Conservation (phyloP, 1,140 invertebrate species). For the Elymnias hypermnestra region DNA sequence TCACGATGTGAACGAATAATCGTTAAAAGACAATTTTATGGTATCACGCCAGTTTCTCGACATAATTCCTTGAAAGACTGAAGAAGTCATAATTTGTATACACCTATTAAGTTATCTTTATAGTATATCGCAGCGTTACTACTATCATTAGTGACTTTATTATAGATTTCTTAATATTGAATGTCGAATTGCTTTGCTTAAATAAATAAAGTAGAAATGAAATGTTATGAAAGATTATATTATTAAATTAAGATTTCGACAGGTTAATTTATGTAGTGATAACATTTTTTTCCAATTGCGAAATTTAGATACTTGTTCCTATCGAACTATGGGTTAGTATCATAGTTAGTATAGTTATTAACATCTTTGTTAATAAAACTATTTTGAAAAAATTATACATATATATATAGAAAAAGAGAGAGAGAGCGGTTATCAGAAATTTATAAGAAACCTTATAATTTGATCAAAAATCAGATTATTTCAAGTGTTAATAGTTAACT, state of each 20-base stretch:
- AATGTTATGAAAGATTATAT: not conserved
- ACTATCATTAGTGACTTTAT: constrained; percentile 1
- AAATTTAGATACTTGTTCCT: too few species aligned
- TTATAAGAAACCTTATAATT: too few species aligned
- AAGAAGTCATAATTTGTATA: constrained; percentile 3
- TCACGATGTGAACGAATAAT: not conserved
- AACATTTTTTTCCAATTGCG: too few species aligned
- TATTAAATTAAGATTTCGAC: not conserved
- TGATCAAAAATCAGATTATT: too few species aligned
- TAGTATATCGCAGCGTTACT: not conserved
- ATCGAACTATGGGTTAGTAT: too few species aligned
- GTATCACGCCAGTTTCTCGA: not conserved
- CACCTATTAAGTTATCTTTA: constrained; percentile 1
- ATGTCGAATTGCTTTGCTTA: not conserved
- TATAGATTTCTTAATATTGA: not conserved
- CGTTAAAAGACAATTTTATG: constrained; percentile 1
- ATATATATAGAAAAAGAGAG: too few species aligned
- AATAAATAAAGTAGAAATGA: not conserved
- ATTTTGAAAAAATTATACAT: too few species aligned
- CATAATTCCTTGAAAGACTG: constrained; percentile 3
- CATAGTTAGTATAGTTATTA: too few species aligned
- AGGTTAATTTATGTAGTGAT: too few species aligned
- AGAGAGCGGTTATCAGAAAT: too few species aligned
- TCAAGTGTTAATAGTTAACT: too few species aligned
- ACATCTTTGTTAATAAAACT: too few species aligned